These are phyloP conservation scores for Pseudorectes ferrugineus DNA, from an alignment of 2,113 vertebrate species.

Conservation along the genomic window DNA sequence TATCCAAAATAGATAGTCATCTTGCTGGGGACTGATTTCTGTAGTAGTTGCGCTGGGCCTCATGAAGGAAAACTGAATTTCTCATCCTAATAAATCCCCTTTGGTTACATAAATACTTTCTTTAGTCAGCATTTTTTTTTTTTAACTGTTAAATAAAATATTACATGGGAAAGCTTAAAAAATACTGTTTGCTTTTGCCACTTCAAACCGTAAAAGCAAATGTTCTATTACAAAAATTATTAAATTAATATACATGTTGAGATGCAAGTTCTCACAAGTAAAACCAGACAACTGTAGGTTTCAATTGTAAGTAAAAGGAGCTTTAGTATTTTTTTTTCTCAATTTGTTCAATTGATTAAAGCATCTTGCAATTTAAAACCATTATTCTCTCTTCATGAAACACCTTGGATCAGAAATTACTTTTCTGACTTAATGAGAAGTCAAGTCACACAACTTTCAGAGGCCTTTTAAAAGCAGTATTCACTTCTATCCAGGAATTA, in stretches of 20 bases:
- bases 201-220: background rate
- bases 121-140: background rate
- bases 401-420: background rate
- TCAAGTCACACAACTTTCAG: background rate
- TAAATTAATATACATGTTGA: background rate
- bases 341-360: background rate
- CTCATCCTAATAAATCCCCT: background rate
- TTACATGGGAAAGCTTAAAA: background rate
- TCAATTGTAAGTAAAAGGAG: background rate
- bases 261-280: background rate
- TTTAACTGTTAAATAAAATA: background rate
- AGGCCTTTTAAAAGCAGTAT: background rate
- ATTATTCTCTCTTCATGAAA: background rate
- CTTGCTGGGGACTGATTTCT: background rate
- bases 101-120: background rate
- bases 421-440: background rate
- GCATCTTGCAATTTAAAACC: background rate
- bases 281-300: background rate
- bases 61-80: background rate
- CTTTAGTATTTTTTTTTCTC: background rate
- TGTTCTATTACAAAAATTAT: background rate
- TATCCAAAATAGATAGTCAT: background rate
- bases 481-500: background rate
- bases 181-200: background rate
- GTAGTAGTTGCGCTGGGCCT: background rate